A percentile compares a stretch with the other conserved stretches of the same genome.
These are phyloP conservation scores for Erythrolamprus reginae DNA, from an alignment of 2,113 vertebrate genomes.

Conservation along the genomic window DNA sequence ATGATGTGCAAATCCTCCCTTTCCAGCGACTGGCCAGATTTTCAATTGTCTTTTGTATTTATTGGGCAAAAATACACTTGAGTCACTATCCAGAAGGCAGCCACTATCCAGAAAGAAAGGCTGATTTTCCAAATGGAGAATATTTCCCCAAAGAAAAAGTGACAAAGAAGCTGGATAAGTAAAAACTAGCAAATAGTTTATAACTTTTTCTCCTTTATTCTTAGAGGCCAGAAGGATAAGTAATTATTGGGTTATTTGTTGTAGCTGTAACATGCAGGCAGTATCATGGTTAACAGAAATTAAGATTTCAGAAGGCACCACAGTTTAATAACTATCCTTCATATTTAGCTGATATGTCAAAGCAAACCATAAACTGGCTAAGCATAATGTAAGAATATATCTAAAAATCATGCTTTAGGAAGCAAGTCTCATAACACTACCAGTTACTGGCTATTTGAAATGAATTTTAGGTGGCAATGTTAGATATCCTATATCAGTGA, in stretches of 20 bases:
- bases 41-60: not conserved
- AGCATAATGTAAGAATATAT: not conserved
- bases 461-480: not conserved
- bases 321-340: not conserved
- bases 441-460: not conserved
- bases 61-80: not conserved
- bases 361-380: not conserved
- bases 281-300: not conserved
- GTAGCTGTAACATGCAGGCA: not conserved
- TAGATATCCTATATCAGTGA: not conserved
- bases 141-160: too few relatives aligned
- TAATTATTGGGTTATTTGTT: not conserved
- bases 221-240: not conserved
- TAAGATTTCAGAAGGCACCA: not conserved
- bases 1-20: not conserved
- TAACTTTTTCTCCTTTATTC: not conserved
- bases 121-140: not conserved
- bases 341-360: not conserved
- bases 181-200: not conserved
- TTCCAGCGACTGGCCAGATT: not conserved
- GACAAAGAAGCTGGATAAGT: not conserved
- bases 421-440: not conserved
- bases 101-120: not conserved
- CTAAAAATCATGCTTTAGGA: not conserved
- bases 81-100: not conserved